Evolutionary conservation across 2,797 vertebrate genomes (phyloP), one percentile per base, ranked within the genome.

Genomic region (Labeo calbasu): DNA sequence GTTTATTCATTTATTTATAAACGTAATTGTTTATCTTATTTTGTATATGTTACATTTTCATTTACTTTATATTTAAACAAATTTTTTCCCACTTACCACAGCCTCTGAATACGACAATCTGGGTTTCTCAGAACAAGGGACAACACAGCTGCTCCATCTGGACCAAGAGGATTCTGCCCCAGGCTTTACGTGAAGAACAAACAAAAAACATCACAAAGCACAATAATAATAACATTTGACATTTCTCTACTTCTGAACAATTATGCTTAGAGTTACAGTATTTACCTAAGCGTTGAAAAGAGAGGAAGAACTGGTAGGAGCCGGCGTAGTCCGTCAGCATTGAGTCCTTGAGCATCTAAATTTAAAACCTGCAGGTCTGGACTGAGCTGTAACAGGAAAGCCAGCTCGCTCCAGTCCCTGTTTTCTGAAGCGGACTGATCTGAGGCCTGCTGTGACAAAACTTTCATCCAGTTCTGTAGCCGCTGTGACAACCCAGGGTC

Each of bases 341-440:
- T 19, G n/a, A 91, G 85, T 6, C 87, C 88, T 82, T 89, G 88
- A 50, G 85, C 88, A 36, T 91, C 90, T 79, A 91, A 81, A 21
- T 80, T 87, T 12, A 91, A 83, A 17, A 81, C 77, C 83, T 89
- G 88, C 66, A 91, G 87, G 19, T 87, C 81, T 12, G 88, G 88
- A 71, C 80, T 87, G 40, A 91, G 86, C 79, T 91, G 89, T 76
- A 91, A 75, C 40, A 91, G 86, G 76, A 91, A 91, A 69, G 91
- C 88, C 65, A 91, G 71, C 79, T 91, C 91, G 25, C 88, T 91
- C 91, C 91, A 91, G 84, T 91, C 87, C 51, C 21, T 86, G 79
- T 81, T 78, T 7, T 15, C 68, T 1, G 48, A 59, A 13, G 1
- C 77, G 23, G 46, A 61, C 28, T 76, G 87, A 65, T 71, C 78